phyloP scores from a whole-genome alignment of 2,797 vertebrate species.

The Phalanger gymnotis region DNA sequence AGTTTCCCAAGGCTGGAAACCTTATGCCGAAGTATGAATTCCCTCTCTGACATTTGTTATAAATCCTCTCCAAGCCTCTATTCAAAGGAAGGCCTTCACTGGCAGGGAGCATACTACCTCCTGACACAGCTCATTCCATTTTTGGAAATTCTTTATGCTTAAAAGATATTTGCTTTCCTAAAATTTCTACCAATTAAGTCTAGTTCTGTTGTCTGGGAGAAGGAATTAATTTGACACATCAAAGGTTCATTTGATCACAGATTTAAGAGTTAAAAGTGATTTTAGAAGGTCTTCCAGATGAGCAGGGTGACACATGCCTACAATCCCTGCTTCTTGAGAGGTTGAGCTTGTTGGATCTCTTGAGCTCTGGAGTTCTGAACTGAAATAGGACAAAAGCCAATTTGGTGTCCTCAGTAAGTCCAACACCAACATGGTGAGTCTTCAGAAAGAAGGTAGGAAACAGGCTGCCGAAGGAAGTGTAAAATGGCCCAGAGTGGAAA shows the following conservation, averaged over 20 bases:
- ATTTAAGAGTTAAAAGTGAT: background rate
- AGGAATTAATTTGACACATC: background rate
- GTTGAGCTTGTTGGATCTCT: background rate
- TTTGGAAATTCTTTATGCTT: background rate
- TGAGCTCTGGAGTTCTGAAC: background rate
- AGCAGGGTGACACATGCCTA: background rate
- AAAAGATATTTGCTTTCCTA: background rate
- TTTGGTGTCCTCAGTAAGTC: background rate
- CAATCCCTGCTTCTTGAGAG: background rate
- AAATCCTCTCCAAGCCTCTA: background rate
- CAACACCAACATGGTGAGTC: background rate
- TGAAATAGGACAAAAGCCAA: background rate
- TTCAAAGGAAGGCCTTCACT: background rate
- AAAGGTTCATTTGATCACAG: background rate
- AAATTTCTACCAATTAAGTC: no score
- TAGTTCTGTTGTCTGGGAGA: background rate
- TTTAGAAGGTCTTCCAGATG: background rate
- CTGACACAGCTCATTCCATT: background rate
- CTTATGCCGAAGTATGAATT: background rate
- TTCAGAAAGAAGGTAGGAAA: background rate
- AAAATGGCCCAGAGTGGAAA: background rate
- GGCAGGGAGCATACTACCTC: background rate
- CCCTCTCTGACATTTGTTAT: background rate
- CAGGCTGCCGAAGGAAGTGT: background rate
- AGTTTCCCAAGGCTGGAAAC: background rate